Conservation (phyloP, 2,113 vertebrate genomes). For the Sprattus sprattus region DNA sequence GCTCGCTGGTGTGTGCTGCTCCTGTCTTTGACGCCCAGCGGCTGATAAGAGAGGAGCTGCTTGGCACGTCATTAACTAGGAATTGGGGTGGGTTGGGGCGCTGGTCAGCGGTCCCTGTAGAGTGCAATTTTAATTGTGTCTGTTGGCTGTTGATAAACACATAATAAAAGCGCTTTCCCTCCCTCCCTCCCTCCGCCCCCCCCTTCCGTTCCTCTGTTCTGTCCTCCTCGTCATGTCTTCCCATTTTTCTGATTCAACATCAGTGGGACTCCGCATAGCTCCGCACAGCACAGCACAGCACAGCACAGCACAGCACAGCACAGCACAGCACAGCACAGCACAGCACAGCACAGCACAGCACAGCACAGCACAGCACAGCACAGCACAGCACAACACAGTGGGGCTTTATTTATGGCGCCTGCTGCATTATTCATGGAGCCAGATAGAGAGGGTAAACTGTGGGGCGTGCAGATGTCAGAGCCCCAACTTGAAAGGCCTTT, state of each 20-base stretch:
- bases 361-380: neutral
- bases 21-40: neutral
- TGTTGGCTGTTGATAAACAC: constrained; percentile 48
- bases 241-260: neutral
- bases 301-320: neutral
- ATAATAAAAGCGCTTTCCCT: constrained; percentile 21
- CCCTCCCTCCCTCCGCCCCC: constrained; percentile 15
- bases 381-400: neutral
- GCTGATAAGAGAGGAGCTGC: constrained; percentile 44
- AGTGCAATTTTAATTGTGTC: constrained; percentile 46
- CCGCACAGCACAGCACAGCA: neutral
- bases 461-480: constrained; percentile 39
- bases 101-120: constrained; percentile 25
- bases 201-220: neutral
- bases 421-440: constrained; percentile 43
- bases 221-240: neutral
- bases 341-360: neutral
- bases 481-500: constrained; percentile 29
- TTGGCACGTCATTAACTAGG: constrained; percentile 40
- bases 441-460: constrained; percentile 45
- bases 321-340: neutral
- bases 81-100: constrained; percentile 21
- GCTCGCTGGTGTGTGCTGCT: neutral
- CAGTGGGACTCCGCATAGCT: neutral
- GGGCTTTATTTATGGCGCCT: constrained; percentile 34